phyloP scores from a whole-genome alignment of 2,113 vertebrate genomes.

The Pan paniscus region DNA sequence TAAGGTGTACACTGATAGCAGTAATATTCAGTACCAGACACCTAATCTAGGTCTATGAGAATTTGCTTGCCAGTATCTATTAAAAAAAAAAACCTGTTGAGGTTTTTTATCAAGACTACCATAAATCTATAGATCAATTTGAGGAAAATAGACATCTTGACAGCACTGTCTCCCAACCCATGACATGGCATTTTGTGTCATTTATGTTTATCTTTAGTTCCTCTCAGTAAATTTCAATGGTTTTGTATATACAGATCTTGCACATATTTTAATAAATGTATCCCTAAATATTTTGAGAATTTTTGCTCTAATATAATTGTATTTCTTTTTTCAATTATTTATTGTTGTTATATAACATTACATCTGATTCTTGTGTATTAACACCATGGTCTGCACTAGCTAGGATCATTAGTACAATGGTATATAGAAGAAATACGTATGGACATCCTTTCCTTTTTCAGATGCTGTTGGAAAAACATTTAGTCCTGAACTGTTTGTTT shows the following conservation, averaged over 20 bases:
- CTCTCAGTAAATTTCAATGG: too few species aligned
- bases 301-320: not conserved
- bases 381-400: not conserved
- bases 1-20: rapidly evolving
- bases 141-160: not conserved
- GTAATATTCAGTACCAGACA: too few species aligned
- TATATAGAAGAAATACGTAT: not conserved
- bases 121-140: not conserved
- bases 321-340: not conserved
- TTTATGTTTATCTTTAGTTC: not conserved
- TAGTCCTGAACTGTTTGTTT: not conserved
- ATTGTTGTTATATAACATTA: not conserved
- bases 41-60: not conserved
- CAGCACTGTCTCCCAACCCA: not conserved
- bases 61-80: not conserved
- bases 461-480: not conserved
- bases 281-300: not conserved
- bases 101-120: not conserved
- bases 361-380: not conserved
- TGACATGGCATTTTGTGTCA: not conserved
- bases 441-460: not conserved
- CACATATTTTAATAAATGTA: not conserved
- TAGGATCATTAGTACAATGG: not conserved
- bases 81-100: not conserved
- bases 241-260: not conserved